Conservation (phyloP, 1,140 invertebrate species). For the Drosophila nikananu region DNA sequence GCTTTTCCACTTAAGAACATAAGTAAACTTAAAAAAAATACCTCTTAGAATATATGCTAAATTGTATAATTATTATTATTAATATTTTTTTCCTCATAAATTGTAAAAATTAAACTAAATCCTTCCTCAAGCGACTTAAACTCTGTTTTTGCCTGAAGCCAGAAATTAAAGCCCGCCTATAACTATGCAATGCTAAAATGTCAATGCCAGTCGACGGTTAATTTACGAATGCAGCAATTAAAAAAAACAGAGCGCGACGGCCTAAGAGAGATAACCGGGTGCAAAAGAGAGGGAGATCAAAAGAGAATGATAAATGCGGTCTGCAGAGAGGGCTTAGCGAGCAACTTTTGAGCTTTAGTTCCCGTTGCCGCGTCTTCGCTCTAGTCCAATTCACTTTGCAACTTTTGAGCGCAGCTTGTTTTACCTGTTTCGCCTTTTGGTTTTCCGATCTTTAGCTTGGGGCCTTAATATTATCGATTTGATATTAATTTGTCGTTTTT, state of each 20-base stretch:
- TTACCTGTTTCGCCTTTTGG: slow-evolving; percentile 69
- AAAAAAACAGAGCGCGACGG: slow-evolving; percentile 59
- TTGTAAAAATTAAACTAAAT: not conserved
- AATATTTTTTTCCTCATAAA: too few species aligned
- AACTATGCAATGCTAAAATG: slow-evolving; percentile 62
- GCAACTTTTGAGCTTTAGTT: slow-evolving; percentile 59
- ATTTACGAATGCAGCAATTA: slow-evolving; percentile 75
- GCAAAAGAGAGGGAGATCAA: slow-evolving; percentile 1
- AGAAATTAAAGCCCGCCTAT: slow-evolving; percentile 50
- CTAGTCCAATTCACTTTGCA: slow-evolving; percentile 51
- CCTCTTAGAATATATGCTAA: too few species aligned
- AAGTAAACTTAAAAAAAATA: not conserved
- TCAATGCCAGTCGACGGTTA: slow-evolving; percentile 40
- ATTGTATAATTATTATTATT: not conserved
- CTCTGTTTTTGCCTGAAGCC: not conserved
- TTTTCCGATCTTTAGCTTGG: slow-evolving; percentile 39
- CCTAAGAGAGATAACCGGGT: slow-evolving; percentile 17
- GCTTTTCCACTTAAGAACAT: not conserved
- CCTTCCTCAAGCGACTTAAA: not conserved
- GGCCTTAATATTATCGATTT: slow-evolving; percentile 77
- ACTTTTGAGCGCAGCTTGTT: slow-evolving; percentile 66
- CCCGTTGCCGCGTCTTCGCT: slow-evolving; percentile 61
- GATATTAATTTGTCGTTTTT: slow-evolving; percentile 70
- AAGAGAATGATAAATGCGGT: not conserved
- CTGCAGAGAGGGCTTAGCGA: slow-evolving; percentile 12